phyloP scores from a whole-genome alignment of 2,888 invertebrate species.

The Philereme transversata region DNA sequence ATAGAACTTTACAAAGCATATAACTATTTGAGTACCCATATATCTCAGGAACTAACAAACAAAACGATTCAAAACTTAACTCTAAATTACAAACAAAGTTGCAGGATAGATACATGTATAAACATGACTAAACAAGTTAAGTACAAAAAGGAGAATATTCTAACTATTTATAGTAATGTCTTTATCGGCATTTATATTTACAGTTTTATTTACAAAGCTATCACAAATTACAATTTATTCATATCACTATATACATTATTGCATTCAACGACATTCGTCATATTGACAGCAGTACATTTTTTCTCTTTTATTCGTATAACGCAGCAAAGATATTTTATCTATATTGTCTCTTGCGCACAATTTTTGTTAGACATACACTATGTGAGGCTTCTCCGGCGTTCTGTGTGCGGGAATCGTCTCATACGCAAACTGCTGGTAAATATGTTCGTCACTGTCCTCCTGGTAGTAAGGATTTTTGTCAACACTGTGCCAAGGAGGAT shows the following conservation, averaged over 20 bases:
- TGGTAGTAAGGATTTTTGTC: slow-evolving; percentile 79
- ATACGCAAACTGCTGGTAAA: slow-evolving; percentile 81
- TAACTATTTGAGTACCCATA: slow-evolving; percentile 64
- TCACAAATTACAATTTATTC: slow-evolving; percentile 81
- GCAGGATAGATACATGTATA: slow-evolving; percentile 42
- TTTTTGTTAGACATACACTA: slow-evolving; percentile 84
- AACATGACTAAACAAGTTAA: slow-evolving; percentile 72
- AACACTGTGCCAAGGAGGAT: slow-evolving; percentile 80
- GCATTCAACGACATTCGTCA: slow-evolving; percentile 68
- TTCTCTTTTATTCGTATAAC: slow-evolving; percentile 58
- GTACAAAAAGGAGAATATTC: slow-evolving; percentile 74
- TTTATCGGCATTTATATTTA: slow-evolving; percentile 76
- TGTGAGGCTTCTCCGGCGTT: slow-evolving; percentile 83
- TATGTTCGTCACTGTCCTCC: slow-evolving; percentile 79
- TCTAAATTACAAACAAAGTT: slow-evolving; percentile 50
- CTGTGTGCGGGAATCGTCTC: slow-evolving; percentile 81
- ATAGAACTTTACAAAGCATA: slow-evolving; percentile 65
- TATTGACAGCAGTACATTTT: slow-evolving; percentile 60
- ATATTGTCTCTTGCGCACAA: slow-evolving; percentile 72
- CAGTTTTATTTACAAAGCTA: slow-evolving; percentile 81
- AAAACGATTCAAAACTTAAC: slow-evolving; percentile 57
- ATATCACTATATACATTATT: slow-evolving; percentile 83
- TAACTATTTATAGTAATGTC: slow-evolving; percentile 58
- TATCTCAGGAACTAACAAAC: slow-evolving; percentile 67
- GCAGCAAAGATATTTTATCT: slow-evolving; percentile 65